Evolutionary conservation across 2,113 vertebrate species (phyloP).

Genomic region (Tinamus guttatus): DNA sequence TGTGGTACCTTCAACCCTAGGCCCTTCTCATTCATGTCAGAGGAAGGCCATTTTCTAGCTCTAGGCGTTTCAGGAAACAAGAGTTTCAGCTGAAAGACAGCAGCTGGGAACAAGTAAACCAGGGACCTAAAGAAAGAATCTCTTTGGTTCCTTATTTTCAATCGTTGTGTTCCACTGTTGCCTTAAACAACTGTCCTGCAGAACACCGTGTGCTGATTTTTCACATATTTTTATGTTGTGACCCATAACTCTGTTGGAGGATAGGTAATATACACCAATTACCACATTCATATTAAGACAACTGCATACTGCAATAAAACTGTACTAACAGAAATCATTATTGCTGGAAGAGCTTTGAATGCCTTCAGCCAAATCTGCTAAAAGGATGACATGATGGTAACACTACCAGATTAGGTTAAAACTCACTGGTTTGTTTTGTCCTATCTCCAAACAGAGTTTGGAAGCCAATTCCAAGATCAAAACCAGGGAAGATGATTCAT

Average conservation of each 20-base stretch:
- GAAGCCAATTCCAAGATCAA: neutral
- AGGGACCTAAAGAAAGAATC: neutral
- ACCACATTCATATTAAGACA: neutral
- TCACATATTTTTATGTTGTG: neutral
- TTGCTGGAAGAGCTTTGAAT: neutral
- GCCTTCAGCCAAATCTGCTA: rapidly evolving
- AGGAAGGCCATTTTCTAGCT: neutral
- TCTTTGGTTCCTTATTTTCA: neutral
- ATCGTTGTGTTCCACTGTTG: neutral
- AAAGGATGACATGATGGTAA: neutral
- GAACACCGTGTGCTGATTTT: neutral
- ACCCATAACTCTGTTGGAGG: neutral
- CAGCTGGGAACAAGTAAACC: neutral
- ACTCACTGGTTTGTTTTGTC: neutral
- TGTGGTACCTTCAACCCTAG: neutral
- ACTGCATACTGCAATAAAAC: neutral
- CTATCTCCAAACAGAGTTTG: neutral
- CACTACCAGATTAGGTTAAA: neutral
- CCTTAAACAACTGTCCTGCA: neutral
- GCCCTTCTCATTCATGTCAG: neutral
- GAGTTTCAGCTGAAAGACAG: neutral
- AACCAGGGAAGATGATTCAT: rapidly evolving
- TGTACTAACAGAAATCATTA: neutral
- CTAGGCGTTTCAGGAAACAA: neutral
- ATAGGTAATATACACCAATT: neutral